Percentiles rank a stretch among this genome's conserved stretches.
Evolutionary conservation across 2,113 vertebrate species (phyloP).

Genomic region (Plecotus auritus): DNA sequence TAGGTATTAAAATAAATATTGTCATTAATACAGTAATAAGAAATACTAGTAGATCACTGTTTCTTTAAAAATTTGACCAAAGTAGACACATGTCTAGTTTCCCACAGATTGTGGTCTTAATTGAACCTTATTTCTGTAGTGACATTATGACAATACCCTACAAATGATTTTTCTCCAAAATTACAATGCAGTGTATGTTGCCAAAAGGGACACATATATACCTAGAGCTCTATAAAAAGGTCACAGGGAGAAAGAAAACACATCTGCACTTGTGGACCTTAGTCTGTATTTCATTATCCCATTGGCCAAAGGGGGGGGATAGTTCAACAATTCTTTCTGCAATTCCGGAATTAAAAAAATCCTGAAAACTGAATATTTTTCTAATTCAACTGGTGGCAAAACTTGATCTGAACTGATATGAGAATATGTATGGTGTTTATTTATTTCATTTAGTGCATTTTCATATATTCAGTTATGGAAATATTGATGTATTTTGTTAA

Average conservation of each 20-base stretch:
- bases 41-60: background rate
- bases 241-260: background rate
- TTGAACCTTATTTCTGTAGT: background rate
- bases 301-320: background rate
- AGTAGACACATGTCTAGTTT: background rate
- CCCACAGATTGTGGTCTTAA: background rate
- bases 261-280: background rate
- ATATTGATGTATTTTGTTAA: slow-evolving; percentile 21
- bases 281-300: background rate
- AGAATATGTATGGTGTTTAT: background rate
- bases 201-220: background rate
- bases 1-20: slow-evolving; percentile 45
- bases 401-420: background rate
- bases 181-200: background rate
- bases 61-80: slow-evolving; percentile 29
- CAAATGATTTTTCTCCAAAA: background rate
- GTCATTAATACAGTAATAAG: background rate
- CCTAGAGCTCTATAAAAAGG: background rate
- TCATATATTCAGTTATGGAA: background rate
- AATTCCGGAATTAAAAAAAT: background rate
- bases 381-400: background rate
- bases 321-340: background rate
- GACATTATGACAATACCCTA: background rate
- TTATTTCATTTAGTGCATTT: background rate
- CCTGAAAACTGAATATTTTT: background rate